Evolutionary conservation across 2,113 vertebrate genomes (phyloP).

Genomic region (Vimba vimba): DNA sequence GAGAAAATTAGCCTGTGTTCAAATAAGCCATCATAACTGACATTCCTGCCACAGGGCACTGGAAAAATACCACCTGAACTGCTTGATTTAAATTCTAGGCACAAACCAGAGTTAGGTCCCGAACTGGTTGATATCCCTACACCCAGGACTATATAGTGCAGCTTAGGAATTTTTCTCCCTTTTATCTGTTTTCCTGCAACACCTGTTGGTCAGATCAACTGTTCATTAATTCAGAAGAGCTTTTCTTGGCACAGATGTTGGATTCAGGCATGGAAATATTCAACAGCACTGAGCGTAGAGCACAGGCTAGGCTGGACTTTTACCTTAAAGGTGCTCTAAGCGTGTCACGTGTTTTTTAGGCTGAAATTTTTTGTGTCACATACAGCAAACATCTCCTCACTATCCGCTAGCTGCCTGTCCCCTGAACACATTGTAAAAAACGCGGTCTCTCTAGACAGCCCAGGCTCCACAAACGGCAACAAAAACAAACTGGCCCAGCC

Average conservation of each 20-base stretch:
- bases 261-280: conserved; percentile 17
- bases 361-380: too few relatives aligned
- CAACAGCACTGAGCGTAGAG: neutral
- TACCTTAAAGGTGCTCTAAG: neutral
- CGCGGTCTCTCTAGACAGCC: too few relatives aligned
- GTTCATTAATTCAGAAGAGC: conserved; percentile 1
- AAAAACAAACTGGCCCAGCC: too few relatives aligned
- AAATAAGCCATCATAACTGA: neutral
- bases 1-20: neutral
- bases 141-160: neutral
- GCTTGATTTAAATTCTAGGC: neutral
- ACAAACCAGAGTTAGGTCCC: neutral
- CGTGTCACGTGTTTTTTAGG: too few relatives aligned
- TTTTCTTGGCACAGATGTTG: conserved; percentile 11
- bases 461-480: too few relatives aligned
- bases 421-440: too few relatives aligned
- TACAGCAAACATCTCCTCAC: too few relatives aligned
- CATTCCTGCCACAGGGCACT: neutral
- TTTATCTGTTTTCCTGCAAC: conserved; percentile 18
- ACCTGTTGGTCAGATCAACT: conserved; percentile 7
- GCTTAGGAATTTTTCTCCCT: neutral
- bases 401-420: too few relatives aligned
- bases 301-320: neutral
- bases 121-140: neutral
- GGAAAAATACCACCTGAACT: neutral